phyloP scores from a whole-genome alignment of 2,797 vertebrate genomes.

The Melanotaenia pygmaea region DNA sequence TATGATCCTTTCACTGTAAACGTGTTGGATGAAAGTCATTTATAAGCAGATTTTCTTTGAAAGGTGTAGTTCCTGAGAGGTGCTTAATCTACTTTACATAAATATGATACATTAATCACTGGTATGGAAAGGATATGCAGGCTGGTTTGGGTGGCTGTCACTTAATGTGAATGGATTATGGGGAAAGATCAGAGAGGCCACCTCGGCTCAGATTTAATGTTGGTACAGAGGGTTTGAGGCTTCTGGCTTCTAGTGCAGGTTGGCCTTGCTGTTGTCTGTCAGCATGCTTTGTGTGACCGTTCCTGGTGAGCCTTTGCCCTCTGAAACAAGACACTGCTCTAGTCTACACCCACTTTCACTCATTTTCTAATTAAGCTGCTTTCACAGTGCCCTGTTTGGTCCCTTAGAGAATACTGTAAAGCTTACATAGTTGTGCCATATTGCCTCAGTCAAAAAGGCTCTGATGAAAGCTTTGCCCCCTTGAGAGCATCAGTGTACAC shows the following conservation, averaged over 20 bases:
- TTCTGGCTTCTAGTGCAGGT: conserved; percentile 39
- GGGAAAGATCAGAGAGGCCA: conserved; percentile 49
- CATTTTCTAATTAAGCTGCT: conserved; percentile 77
- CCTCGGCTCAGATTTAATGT: conserved; percentile 33
- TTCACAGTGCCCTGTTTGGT: conserved; percentile 47
- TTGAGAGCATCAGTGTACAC: conserved; percentile 67
- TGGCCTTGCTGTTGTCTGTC: conserved; percentile 20
- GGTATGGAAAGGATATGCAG: conserved; percentile 10
- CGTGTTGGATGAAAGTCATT: conserved; percentile 21
- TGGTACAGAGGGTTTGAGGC: conserved; percentile 11
- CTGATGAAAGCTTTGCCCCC: conserved; percentile 71
- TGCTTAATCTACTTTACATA: conserved; percentile 24
- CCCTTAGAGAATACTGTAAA: conserved; percentile 67
- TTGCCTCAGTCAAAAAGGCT: conserved; percentile 70
- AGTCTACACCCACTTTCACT: conserved; percentile 66
- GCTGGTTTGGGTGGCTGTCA: conserved; percentile 34
- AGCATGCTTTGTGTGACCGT: conserved; percentile 38
- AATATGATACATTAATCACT: conserved; percentile 43
- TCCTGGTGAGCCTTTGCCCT: conserved; percentile 45
- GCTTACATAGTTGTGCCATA: conserved; percentile 58
- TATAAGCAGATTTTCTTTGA: conserved; percentile 27
- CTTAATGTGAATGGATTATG: conserved; percentile 45
- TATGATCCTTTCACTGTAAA: conserved; percentile 13
- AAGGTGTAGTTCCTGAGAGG: conserved; percentile 20
- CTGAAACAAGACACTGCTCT: conserved; percentile 68